phyloP scores from a whole-genome alignment of 2,888 invertebrate species.

The Drosophila putrida region DNA sequence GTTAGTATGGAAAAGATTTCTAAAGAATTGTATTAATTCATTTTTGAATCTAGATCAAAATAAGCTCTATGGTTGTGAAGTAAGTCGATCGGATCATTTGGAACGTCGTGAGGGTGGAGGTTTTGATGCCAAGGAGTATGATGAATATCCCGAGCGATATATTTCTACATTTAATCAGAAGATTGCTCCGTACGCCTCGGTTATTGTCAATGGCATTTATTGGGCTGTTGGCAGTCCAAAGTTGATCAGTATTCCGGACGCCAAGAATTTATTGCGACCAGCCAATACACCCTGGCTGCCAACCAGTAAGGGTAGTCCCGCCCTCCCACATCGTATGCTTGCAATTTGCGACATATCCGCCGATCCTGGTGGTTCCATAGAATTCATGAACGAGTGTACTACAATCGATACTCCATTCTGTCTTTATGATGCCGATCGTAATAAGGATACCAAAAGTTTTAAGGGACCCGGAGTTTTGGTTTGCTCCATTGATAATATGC shows the following conservation, averaged over 20 bases:
- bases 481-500: slow-evolving; percentile 99
- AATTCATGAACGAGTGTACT: slow-evolving; percentile 99
- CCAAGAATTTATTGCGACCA: slow-evolving; percentile 95
- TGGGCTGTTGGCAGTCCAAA: slow-evolving; percentile 99
- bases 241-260: slow-evolving; percentile 98
- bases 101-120: slow-evolving; percentile 96
- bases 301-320: slow-evolving; percentile 94
- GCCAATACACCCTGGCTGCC: slow-evolving; percentile 97
- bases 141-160: slow-evolving; percentile 96
- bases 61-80: slow-evolving; percentile 98
- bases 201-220: slow-evolving; percentile 99
- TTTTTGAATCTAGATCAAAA: slow-evolving; percentile 89
- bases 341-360: slow-evolving; percentile 99
- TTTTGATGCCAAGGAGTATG: slow-evolving; percentile 95
- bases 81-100: slow-evolving; percentile 96
- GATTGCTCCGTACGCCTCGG: slow-evolving; percentile 98
- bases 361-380: slow-evolving; percentile 99
- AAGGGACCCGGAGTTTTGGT: slow-evolving; percentile 98
- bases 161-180: slow-evolving; percentile 98
- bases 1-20: slow-evolving; percentile 86
- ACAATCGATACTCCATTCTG: slow-evolving; percentile 99
- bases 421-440: slow-evolving; percentile 99
- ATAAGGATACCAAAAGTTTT: slow-evolving; percentile 98
- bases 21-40: not conserved
- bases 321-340: slow-evolving; percentile 95